Conservation (phyloP, 2,888 invertebrate genomes). For the Trichopoda pennipes region DNA sequence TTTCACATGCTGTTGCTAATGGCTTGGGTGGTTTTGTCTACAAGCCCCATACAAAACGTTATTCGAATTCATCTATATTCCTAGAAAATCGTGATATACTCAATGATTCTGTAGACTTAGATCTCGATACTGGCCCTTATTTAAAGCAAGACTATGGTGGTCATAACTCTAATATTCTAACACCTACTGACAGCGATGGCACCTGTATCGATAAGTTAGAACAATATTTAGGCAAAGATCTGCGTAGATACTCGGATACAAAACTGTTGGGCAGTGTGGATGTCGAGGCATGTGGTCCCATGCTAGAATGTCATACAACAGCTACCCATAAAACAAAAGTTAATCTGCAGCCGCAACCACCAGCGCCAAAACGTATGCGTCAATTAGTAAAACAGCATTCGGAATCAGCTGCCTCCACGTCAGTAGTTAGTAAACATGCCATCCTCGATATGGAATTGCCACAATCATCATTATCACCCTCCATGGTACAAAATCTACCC, state of each 20-base stretch:
- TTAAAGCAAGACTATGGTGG: conserved; percentile 65
- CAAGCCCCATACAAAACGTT: conserved; percentile 77
- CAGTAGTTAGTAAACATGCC: conserved; percentile 62
- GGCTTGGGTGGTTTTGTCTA: conserved; percentile 77
- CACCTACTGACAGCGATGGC: conserved; percentile 74
- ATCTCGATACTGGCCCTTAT: conserved; percentile 65
- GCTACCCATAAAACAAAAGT: conserved; percentile 43
- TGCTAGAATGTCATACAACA: conserved; percentile 59
- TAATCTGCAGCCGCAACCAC: conserved; percentile 51
- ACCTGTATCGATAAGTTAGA: conserved; percentile 71
- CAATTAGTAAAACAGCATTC: conserved; percentile 75
- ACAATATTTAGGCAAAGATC: conserved; percentile 76
- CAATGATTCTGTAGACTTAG: conserved; percentile 77
- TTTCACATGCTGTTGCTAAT: conserved; percentile 78
- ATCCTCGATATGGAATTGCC: conserved; percentile 77
- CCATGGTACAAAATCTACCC: conserved; percentile 71
- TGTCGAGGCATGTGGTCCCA: conserved; percentile 68
- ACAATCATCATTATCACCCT: conserved; percentile 75
- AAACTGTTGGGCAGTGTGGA: conserved; percentile 76
- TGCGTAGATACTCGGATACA: conserved; percentile 81
- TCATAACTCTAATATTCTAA: conserved; percentile 78
- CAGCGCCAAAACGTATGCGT: conserved; percentile 66
- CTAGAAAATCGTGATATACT: conserved; percentile 81
- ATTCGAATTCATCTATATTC: conserved; percentile 81
- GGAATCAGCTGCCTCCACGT: conserved; percentile 78